These are phyloP conservation scores for Bujurquina vittata DNA, from an alignment of 2,113 vertebrate genomes.

Conservation along the genomic window DNA sequence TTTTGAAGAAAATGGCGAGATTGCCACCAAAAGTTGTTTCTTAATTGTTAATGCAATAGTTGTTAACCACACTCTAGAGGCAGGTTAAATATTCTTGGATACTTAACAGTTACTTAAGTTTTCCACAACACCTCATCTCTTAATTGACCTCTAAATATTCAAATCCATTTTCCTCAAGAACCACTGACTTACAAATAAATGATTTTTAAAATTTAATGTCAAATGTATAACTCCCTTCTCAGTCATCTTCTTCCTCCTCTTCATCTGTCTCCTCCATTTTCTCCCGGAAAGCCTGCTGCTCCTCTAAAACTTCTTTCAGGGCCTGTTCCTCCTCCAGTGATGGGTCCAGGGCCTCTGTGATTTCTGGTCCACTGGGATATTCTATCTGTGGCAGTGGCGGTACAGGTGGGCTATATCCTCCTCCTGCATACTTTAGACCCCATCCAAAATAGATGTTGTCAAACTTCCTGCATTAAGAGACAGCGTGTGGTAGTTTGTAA, in stretches of 20 bases:
- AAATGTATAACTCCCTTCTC: background rate
- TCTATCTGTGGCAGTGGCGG: slow-evolving; percentile 79
- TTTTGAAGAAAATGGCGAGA: too few relatives aligned
- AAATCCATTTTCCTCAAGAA: background rate
- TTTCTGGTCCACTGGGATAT: slow-evolving; percentile 83
- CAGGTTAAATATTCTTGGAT: too few relatives aligned
- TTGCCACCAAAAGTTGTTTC: too few relatives aligned
- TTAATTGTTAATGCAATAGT: too few relatives aligned
- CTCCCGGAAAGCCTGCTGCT: slow-evolving; percentile 73
- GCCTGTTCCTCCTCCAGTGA: slow-evolving; percentile 86
- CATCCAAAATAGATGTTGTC: slow-evolving; percentile 95
- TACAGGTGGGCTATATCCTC: slow-evolving; percentile 78
- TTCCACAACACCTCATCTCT: background rate
- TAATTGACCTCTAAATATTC: background rate
- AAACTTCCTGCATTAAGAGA: slow-evolving; percentile 71
- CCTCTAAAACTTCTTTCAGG: slow-evolving; percentile 80
- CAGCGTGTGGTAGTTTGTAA: background rate
- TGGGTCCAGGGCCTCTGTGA: slow-evolving; percentile 86
- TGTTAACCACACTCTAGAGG: too few relatives aligned
- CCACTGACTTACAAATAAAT: background rate
- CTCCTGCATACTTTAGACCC: slow-evolving; percentile 88
- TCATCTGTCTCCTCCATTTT: slow-evolving; percentile 81
- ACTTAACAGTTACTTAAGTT: too few relatives aligned
- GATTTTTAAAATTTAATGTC: background rate
- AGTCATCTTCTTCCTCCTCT: slow-evolving; percentile 79